A percentile compares a stretch with the other conserved stretches of the same genome.
Conservation (phyloP, 2,797 vertebrate species). For the Hapalemur alaotrensis region DNA sequence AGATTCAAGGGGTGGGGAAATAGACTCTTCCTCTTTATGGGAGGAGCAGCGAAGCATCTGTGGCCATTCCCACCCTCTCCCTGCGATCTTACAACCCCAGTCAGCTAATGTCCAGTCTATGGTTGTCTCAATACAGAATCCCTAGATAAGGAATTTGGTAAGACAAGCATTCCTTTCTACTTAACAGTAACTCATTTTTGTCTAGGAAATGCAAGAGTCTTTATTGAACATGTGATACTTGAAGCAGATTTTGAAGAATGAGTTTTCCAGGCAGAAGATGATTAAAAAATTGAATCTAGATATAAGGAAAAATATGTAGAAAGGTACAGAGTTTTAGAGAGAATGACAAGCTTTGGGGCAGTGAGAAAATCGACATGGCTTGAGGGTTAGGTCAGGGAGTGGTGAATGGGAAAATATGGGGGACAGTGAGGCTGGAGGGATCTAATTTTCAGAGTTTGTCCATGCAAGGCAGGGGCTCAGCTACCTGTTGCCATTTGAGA, state of each 20-base stretch:
- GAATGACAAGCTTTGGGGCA: not conserved
- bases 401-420: too few relatives aligned
- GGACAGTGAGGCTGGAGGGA: fast-evolving
- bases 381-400: not conserved
- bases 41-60: not conserved
- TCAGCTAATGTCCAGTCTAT: not conserved
- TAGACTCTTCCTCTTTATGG: not conserved
- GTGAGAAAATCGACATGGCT: not conserved
- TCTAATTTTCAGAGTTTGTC: not conserved
- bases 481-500: not conserved
- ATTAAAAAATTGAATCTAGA: not conserved
- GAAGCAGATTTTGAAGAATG: not conserved
- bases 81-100: not conserved
- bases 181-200: not conserved
- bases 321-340: not conserved
- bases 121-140: not conserved
- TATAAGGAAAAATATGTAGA: not conserved
- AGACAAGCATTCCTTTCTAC: not conserved
- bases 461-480: not conserved
- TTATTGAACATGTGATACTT: not conserved
- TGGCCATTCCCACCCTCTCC: too few relatives aligned
- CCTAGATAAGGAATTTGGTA: not conserved
- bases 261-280: not conserved
- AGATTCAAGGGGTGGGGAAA: not conserved
- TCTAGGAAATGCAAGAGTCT: not conserved